These are phyloP conservation scores for Myiopsitta monachus DNA, from an alignment of 2,113 vertebrate species.

Conservation along the genomic window DNA sequence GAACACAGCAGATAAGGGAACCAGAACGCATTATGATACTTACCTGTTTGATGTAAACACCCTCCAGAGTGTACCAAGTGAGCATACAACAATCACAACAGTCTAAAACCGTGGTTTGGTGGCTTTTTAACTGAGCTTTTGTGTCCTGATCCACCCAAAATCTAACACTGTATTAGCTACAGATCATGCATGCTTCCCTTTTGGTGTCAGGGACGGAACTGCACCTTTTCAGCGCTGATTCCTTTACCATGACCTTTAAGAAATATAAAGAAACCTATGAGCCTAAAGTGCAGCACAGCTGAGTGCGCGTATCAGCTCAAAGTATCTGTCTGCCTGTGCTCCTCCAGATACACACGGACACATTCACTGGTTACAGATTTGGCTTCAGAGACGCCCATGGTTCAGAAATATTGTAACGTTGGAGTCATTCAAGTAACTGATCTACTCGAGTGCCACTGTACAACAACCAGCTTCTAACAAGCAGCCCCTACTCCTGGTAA, in stretches of 20 bases:
- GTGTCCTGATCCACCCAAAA: background rate
- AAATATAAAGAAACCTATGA: background rate
- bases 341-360: accelerated
- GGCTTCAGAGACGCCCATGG: background rate
- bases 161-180: background rate
- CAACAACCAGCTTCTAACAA: background rate
- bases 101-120: background rate
- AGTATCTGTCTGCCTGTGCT: background rate
- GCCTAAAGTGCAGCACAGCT: background rate
- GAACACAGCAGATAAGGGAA: background rate
- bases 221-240: background rate
- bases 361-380: background rate
- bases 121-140: background rate
- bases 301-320: background rate
- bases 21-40: background rate
- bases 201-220: background rate
- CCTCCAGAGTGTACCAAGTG: background rate
- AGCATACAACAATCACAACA: background rate
- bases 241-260: background rate
- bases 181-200: background rate
- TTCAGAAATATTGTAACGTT: background rate
- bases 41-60: background rate
- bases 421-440: background rate
- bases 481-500: background rate
- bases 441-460: accelerated